These are phyloP conservation scores for Eucera pruinosa DNA, from an alignment of 2,888 invertebrate species.

Conservation along the genomic window DNA sequence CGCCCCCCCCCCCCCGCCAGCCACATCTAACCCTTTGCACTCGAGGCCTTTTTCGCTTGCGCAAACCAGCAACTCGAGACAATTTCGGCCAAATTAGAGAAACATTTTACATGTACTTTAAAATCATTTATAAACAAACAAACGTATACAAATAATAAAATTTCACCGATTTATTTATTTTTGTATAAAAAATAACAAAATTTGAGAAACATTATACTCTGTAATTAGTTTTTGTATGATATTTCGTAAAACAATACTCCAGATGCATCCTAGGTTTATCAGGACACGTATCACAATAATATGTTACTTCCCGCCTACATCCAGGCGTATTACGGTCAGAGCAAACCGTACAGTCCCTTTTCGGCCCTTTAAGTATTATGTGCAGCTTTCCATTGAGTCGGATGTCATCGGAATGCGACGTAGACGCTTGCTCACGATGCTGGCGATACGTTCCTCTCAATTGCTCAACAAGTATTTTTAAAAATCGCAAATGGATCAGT, in stretches of 20 bases:
- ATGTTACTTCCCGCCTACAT: background rate
- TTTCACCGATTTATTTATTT: too few relatives aligned
- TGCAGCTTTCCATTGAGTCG: constrained; percentile 3
- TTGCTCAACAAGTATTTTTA: background rate
- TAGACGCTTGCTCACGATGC: constrained; percentile 1
- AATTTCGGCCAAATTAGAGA: background rate
- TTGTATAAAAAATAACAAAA: too few relatives aligned
- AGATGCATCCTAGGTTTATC: too few relatives aligned
- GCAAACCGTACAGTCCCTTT: background rate
- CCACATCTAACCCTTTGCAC: constrained; percentile 8
- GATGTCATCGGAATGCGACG: constrained; percentile 6
- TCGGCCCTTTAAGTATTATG: constrained; percentile 1
- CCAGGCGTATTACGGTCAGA: constrained; percentile 2
- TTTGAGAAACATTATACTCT: too few relatives aligned
- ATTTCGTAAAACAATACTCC: too few relatives aligned
- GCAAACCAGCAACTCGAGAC: constrained; percentile 11
- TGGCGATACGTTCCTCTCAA: constrained; percentile 6
- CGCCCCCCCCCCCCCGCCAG: too few relatives aligned
- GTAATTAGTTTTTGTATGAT: too few relatives aligned
- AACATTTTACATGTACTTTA: constrained; percentile 3
- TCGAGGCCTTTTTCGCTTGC: constrained; percentile 1
- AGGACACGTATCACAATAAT: background rate
- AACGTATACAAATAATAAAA: background rate
- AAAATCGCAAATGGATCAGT: background rate
- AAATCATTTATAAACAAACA: background rate